phyloP scores from a whole-genome alignment of 2,797 vertebrate species.

The Clarias pachynema region DNA sequence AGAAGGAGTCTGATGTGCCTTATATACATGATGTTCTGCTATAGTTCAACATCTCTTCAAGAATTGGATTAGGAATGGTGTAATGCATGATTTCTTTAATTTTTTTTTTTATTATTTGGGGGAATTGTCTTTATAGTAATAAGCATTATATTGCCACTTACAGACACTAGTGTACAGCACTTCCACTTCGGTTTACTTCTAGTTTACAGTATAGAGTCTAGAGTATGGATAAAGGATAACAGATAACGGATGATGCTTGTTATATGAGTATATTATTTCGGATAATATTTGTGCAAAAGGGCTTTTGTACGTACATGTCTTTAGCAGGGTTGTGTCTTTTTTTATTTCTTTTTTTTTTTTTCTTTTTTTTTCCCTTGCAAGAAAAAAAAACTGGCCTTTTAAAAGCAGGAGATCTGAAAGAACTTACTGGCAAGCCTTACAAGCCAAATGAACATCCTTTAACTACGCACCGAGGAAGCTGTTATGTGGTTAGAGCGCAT shows the following conservation, averaged over 20 bases:
- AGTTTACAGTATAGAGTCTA: constrained; percentile 54
- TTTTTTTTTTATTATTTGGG: constrained; percentile 2
- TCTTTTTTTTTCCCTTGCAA: background rate
- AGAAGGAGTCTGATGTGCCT: background rate
- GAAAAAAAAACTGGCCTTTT: constrained; percentile 2
- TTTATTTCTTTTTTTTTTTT: background rate
- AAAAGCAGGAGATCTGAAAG: background rate
- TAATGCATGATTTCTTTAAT: constrained; percentile 29
- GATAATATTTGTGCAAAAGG: constrained; percentile 54
- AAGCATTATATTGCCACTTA: constrained; percentile 46
- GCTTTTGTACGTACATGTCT: constrained; percentile 55
- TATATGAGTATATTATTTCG: constrained; percentile 56
- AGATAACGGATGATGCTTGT: constrained; percentile 39
- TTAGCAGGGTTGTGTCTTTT: constrained; percentile 9
- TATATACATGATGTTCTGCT: background rate
- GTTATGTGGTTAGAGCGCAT: constrained; percentile 32
- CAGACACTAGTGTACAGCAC: constrained; percentile 76
- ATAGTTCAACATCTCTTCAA: background rate
- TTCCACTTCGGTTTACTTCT: constrained; percentile 60
- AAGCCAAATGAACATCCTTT: constrained; percentile 28
- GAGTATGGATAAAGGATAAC: constrained; percentile 57
- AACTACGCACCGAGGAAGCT: constrained; percentile 4
- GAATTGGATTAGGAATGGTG: constrained; percentile 1
- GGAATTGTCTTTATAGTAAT: constrained; percentile 21
- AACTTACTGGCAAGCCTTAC: constrained; percentile 26